phyloP scores from a whole-genome alignment of 1,140 invertebrate species.

The Bradysia coprophila region DNA sequence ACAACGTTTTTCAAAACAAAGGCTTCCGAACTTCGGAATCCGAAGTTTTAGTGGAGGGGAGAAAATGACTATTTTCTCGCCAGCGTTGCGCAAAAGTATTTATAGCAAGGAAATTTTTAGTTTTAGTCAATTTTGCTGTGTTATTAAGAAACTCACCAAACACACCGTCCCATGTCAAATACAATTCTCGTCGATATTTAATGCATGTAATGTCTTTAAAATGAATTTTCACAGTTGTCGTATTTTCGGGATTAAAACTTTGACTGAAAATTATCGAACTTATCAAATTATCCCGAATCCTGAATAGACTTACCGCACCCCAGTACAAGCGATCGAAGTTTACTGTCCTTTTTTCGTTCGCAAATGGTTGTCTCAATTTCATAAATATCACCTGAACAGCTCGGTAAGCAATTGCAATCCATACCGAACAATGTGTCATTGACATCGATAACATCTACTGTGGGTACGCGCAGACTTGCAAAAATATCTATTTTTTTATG shows the following conservation, averaged over 20 bases:
- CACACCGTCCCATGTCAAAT: background rate
- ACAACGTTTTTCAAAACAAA: no score
- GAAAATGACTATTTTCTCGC: no score
- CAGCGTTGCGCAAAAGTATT: no score
- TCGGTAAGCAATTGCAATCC: slow-evolving; percentile 13
- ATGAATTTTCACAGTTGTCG: background rate
- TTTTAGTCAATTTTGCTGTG: no score
- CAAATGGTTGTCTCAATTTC: background rate
- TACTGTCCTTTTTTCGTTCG: background rate
- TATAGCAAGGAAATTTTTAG: no score
- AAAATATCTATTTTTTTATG: slow-evolving; percentile 6
- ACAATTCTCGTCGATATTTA: background rate
- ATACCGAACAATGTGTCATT: slow-evolving; percentile 1
- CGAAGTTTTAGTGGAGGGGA: no score
- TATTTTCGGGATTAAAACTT: background rate
- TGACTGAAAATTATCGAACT: background rate
- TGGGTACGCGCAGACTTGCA: slow-evolving; percentile 7
- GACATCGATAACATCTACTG: background rate
- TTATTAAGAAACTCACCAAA: background rate
- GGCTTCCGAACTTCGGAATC: no score
- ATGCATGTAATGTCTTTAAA: background rate
- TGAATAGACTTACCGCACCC: no score
- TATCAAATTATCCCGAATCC: background rate
- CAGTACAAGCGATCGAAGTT: background rate
- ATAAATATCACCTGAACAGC: background rate